Evolutionary conservation across 2,888 invertebrate species (phyloP).

Genomic region (Anoplius nigerrimus): DNA sequence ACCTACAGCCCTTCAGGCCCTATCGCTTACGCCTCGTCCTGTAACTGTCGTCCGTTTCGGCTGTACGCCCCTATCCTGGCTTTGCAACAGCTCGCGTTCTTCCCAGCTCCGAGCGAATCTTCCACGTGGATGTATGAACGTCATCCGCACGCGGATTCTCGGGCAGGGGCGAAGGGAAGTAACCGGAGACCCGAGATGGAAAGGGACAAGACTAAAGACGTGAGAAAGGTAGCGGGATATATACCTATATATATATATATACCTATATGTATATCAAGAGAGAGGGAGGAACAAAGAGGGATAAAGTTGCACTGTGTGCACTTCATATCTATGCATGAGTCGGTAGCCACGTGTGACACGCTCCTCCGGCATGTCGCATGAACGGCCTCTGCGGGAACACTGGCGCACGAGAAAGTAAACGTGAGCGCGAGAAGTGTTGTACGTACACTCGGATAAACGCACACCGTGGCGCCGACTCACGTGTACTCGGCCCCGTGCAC

Average conservation of each 20-base stretch:
- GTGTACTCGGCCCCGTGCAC: too few species aligned
- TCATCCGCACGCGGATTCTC: slow-evolving; percentile 17
- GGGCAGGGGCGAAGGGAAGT: neutral
- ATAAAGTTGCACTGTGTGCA: slow-evolving; percentile 28
- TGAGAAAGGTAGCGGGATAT: too few species aligned
- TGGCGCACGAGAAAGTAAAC: slow-evolving; percentile 1
- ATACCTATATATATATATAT: too few species aligned
- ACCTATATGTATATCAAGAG: too few species aligned
- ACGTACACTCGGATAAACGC: neutral
- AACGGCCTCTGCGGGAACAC: neutral
- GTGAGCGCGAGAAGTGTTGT: neutral
- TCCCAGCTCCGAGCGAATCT: neutral
- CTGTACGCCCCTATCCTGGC: too few species aligned
- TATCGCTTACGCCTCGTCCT: neutral
- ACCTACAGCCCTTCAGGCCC: neutral
- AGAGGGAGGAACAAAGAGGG: neutral
- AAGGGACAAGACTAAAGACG: neutral
- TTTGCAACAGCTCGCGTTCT: neutral
- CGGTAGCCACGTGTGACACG: slow-evolving; percentile 38
- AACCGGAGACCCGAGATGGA: too few species aligned
- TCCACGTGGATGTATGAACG: slow-evolving; percentile 14
- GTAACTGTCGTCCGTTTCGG: too few species aligned
- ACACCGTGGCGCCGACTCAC: neutral
- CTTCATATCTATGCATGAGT: slow-evolving; percentile 48
- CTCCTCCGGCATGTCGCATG: slow-evolving; percentile 28